Conservation (phyloP, 2,888 invertebrate genomes). For the Metopia argyrocephala region DNA sequence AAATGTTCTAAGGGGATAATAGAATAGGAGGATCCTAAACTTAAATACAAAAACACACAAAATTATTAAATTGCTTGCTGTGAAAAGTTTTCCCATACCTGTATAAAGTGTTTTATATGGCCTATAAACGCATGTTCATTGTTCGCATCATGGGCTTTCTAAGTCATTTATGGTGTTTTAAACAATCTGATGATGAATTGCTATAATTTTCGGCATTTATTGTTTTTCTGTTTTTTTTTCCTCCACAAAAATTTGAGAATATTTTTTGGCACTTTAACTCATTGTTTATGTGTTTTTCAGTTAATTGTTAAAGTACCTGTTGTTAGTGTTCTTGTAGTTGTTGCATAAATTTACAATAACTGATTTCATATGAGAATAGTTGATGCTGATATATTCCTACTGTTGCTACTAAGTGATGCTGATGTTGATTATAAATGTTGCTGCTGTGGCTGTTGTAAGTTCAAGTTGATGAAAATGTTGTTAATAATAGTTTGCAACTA, state of each 20-base stretch:
- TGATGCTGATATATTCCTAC: slow-evolving; percentile 30
- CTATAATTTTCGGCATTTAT: slow-evolving; percentile 5
- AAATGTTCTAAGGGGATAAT: no score
- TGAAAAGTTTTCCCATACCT: slow-evolving; percentile 9
- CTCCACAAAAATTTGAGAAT: slow-evolving; percentile 39
- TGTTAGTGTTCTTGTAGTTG: slow-evolving; percentile 22
- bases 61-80: neutral
- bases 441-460: no score
- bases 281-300: slow-evolving; percentile 49
- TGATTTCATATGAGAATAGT: slow-evolving; percentile 52
- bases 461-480: slow-evolving; percentile 32
- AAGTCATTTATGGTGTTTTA: slow-evolving; percentile 57
- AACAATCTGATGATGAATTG: slow-evolving; percentile 47
- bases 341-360: slow-evolving; percentile 55
- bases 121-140: slow-evolving; percentile 34
- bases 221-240: neutral
- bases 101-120: neutral
- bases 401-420: neutral
- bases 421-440: slow-evolving; percentile 10
- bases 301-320: slow-evolving; percentile 36
- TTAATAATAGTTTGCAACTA: neutral
- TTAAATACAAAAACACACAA: no score
- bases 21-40: no score
- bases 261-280: slow-evolving; percentile 48
- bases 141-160: slow-evolving; percentile 44